A percentile compares a stretch with the other conserved stretches of the same genome.
phyloP scores from a whole-genome alignment of 2,113 vertebrate species.

The Eulemur rufifrons region DNA sequence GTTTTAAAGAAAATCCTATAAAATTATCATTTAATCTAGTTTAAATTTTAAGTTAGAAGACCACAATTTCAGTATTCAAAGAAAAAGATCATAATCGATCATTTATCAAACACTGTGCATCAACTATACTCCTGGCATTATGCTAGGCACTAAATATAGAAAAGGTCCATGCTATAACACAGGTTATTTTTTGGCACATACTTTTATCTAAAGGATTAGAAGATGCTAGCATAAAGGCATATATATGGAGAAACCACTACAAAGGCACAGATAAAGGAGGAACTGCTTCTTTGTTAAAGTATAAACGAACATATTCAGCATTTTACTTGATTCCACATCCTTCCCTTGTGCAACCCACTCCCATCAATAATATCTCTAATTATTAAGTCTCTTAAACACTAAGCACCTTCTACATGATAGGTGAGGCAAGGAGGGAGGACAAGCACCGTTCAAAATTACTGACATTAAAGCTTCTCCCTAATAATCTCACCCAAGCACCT shows the following conservation, averaged over 20 bases:
- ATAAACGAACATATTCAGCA: background rate
- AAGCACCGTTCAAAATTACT: conserved; percentile 13
- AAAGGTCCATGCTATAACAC: background rate
- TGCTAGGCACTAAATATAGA: background rate
- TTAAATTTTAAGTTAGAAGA: background rate
- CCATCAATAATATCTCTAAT: background rate
- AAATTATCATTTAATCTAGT: conserved; percentile 1
- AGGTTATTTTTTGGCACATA: background rate
- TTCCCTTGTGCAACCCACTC: background rate
- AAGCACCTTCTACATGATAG: background rate
- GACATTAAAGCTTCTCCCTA: background rate
- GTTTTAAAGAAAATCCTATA: background rate
- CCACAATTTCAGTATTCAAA: background rate
- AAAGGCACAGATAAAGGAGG: background rate
- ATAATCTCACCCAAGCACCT: conserved; percentile 4
- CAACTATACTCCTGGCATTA: background rate
- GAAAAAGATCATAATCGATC: background rate
- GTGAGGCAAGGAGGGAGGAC: background rate
- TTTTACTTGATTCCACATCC: conserved; percentile 6
- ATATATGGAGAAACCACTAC: background rate
- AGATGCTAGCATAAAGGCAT: background rate
- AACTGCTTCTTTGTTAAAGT: background rate
- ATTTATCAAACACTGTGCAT: background rate
- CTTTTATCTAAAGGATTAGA: background rate
- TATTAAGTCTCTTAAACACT: background rate